Evolutionary conservation across 2,113 vertebrate species (phyloP).

Genomic region (Psophia crepitans): DNA sequence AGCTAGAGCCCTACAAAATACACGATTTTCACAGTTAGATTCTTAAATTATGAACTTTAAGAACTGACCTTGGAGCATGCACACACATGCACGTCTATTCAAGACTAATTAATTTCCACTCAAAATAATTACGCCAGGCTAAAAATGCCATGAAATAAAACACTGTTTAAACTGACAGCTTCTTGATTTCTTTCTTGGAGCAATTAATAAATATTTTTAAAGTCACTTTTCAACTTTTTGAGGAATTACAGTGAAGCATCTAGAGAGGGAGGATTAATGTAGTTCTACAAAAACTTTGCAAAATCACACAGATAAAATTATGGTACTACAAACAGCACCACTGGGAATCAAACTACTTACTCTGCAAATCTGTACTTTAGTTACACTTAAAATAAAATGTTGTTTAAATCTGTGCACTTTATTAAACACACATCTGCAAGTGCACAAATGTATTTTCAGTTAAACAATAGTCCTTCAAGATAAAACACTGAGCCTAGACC

Average conservation of each 20-base stretch:
- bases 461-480: conserved; percentile 20
- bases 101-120: background rate
- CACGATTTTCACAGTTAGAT: background rate
- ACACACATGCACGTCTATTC: background rate
- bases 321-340: background rate
- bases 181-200: background rate
- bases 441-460: conserved; percentile 1
- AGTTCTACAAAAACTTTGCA: background rate
- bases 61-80: background rate
- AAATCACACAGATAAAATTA: background rate
- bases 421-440: background rate
- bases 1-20: conserved; percentile 87
- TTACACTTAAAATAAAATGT: background rate
- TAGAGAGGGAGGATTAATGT: background rate
- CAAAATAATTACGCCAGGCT: background rate
- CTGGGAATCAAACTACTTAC: background rate
- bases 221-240: background rate
- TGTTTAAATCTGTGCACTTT: background rate
- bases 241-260: background rate
- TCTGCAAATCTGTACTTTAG: background rate
- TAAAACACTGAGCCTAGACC: background rate
- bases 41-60: background rate
- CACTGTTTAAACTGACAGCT: background rate
- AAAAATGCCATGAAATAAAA: background rate
- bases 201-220: background rate